These are phyloP conservation scores for Penaeus japonicus DNA, from an alignment of 1,140 invertebrate species.

Conservation along the genomic window DNA sequence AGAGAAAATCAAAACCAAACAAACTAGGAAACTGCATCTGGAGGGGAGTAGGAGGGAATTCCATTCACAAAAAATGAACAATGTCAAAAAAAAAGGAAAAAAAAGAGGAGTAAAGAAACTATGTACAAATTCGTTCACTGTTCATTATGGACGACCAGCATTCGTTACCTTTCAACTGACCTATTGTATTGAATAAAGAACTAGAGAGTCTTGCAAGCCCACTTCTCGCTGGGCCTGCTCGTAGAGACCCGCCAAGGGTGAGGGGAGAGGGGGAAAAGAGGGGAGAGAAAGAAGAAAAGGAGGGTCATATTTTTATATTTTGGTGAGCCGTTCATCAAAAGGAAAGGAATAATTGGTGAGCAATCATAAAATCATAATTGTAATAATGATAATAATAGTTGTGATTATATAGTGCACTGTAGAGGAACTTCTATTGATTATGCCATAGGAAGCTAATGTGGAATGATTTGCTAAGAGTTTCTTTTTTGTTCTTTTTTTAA, in stretches of 20 bases:
- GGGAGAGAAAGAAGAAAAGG: constrained; percentile 31
- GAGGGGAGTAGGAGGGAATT: no score
- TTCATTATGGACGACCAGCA: background rate
- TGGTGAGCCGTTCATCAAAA: background rate
- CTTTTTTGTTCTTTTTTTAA: no score
- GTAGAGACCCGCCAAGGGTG: constrained; percentile 32
- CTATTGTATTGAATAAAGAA: constrained; percentile 59
- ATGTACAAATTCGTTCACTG: no score
- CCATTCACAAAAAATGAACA: no score
- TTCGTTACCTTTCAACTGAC: constrained; percentile 58
- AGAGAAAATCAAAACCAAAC: no score
- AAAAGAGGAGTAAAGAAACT: background rate
- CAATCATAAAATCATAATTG: background rate
- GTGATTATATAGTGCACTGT: background rate
- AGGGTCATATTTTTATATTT: background rate
- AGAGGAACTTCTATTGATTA: no score
- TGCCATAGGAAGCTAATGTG: no score
- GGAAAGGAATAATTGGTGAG: constrained; percentile 19
- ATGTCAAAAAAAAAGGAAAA: no score
- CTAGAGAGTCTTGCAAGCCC: constrained; percentile 58
- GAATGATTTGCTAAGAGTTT: no score
- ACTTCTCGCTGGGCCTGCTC: constrained; percentile 52
- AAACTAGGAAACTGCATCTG: no score
- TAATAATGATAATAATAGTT: background rate
- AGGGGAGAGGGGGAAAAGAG: constrained; percentile 13